These are phyloP conservation scores for Chauna torquata DNA, from an alignment of 2,113 vertebrate species.

Conservation along the genomic window DNA sequence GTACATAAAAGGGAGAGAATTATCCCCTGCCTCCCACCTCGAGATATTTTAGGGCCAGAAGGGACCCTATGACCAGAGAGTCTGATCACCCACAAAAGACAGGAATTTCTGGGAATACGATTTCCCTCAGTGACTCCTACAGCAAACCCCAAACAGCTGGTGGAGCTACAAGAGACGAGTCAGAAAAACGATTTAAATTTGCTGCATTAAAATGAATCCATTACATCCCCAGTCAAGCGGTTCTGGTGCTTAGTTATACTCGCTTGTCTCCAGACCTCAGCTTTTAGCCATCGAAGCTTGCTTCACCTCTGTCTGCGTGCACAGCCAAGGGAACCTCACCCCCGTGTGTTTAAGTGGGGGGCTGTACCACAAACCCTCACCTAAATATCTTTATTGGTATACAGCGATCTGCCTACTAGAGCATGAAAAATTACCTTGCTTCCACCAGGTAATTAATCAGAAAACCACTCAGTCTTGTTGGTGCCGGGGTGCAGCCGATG, in stretches of 20 bases:
- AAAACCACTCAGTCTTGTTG: background rate
- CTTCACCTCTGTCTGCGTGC: background rate
- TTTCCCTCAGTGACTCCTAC: background rate
- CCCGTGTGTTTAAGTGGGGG: fast-evolving
- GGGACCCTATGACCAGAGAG: background rate
- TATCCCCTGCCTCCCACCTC: background rate
- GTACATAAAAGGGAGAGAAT: background rate
- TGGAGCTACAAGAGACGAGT: background rate
- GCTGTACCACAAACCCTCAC: background rate
- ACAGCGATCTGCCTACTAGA: fast-evolving
- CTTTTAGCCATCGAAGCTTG: background rate
- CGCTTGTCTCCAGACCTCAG: background rate
- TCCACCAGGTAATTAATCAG: background rate
- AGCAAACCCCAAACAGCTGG: background rate
- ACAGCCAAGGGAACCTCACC: background rate
- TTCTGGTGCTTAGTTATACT: fast-evolving
- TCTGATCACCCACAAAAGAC: background rate
- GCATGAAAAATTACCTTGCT: background rate
- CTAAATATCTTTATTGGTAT: background rate
- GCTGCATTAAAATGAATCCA: fast-evolving
- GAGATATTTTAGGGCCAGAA: background rate
- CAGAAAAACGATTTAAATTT: background rate
- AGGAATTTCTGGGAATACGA: background rate
- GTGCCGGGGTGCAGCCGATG: background rate
- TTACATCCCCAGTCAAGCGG: background rate